phyloP scores from a whole-genome alignment of 2,888 invertebrate genomes.

The Crepidodera aurea region DNA sequence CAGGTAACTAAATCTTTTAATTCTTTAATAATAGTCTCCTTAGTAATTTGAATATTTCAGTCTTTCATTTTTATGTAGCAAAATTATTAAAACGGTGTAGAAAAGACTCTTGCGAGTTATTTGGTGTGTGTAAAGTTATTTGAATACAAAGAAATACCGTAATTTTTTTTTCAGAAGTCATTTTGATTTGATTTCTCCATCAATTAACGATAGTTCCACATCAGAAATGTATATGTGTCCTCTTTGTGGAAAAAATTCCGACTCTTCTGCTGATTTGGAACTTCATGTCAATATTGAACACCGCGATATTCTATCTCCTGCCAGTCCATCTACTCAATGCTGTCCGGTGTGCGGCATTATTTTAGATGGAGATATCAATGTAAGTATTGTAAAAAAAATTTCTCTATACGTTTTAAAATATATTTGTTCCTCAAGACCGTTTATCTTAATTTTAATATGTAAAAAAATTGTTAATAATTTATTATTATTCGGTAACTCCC shows the following conservation, averaged over 20 bases:
- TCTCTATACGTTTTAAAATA: too few species aligned
- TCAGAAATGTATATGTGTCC: constrained; percentile 75
- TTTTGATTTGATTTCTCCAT: constrained; percentile 82
- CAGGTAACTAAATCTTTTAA: constrained; percentile 53
- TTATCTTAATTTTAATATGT: too few species aligned
- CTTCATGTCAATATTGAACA: constrained; percentile 88
- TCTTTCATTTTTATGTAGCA: too few species aligned
- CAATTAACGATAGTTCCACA: constrained; percentile 63
- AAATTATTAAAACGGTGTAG: too few species aligned
- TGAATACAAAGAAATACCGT: too few species aligned
- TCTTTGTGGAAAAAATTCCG: constrained; percentile 76
- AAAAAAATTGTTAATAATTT: too few species aligned
- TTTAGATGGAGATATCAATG: constrained; percentile 63
- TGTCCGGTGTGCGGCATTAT: constrained; percentile 63
- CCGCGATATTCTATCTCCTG: constrained; percentile 79
- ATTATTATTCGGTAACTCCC: too few species aligned
- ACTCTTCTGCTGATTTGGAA: constrained; percentile 80
- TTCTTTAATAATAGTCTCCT: constrained; percentile 6
- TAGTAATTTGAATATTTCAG: too few species aligned
- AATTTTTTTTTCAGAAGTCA: constrained; percentile 67
- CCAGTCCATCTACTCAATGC: constrained; percentile 54
- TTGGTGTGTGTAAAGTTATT: too few species aligned
- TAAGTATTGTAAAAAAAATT: constrained; percentile 56
- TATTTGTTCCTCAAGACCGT: too few species aligned
- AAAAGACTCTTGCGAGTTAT: too few species aligned